Percentiles rank a stretch among this genome's conserved stretches.
Conservation (phyloP, 2,888 invertebrate genomes). For the Aporophyla nigra region DNA sequence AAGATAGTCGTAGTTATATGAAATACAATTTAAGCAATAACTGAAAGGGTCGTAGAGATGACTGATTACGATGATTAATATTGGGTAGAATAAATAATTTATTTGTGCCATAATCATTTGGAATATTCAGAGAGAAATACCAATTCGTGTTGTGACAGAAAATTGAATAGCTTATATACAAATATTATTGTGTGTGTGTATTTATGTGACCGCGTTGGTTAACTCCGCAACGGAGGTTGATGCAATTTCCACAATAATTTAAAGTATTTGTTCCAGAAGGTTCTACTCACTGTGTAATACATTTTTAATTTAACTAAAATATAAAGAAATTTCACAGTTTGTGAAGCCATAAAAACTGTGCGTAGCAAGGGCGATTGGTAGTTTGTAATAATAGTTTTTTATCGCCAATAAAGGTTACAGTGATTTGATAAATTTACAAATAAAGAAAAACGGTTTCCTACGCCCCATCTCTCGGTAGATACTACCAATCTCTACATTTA, state of each 20-base stretch:
- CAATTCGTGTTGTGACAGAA: background rate
- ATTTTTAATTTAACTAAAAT: background rate
- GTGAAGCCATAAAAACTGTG: background rate
- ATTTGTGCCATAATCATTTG: background rate
- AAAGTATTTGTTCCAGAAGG: background rate
- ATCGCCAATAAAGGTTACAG: background rate
- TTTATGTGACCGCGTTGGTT: background rate
- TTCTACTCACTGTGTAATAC: background rate
- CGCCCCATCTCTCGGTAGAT: background rate
- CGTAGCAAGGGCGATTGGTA: background rate
- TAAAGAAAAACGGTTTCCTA: background rate
- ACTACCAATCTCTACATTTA: slow-evolving; percentile 39
- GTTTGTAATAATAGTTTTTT: background rate
- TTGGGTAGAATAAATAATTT: background rate
- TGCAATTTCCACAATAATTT: background rate
- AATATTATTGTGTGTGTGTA: background rate
- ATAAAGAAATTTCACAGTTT: background rate
- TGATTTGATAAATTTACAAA: slow-evolving; percentile 16
- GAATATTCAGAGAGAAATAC: background rate
- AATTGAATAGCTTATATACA: background rate
- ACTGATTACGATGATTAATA: background rate
- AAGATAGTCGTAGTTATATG: background rate
- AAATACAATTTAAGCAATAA: slow-evolving; percentile 13
- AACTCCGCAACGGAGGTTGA: background rate
- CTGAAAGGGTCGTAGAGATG: background rate